Conservation (phyloP, 2,113 vertebrate species). For the Sakesphorus luctuosus region DNA sequence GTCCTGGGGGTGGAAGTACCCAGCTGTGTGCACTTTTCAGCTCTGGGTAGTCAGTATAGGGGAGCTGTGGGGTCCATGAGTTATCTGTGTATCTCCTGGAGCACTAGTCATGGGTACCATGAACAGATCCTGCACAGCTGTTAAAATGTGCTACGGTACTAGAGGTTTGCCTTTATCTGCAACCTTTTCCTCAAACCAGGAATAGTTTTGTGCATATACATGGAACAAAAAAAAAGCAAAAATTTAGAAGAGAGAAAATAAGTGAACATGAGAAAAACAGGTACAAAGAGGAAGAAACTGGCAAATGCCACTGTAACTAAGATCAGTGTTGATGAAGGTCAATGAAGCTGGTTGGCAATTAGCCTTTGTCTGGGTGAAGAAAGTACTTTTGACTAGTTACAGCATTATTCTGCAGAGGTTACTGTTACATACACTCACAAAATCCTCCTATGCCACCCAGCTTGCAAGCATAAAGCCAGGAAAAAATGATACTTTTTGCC, state of each 20-base stretch:
- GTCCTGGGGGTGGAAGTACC: background rate
- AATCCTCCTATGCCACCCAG: slow-evolving; percentile 62
- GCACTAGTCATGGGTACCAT: accelerated
- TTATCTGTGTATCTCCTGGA: background rate
- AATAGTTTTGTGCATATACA: background rate
- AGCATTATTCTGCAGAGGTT: slow-evolving; percentile 34
- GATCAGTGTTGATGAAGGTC: slow-evolving; percentile 2
- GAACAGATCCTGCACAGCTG: background rate
- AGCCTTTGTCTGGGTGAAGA: slow-evolving; percentile 16
- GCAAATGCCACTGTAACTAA: background rate
- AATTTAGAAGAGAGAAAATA: background rate
- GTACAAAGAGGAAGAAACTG: background rate
- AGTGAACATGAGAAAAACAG: background rate
- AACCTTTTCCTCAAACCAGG: background rate
- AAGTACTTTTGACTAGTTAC: slow-evolving; percentile 27
- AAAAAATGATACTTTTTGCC: slow-evolving; percentile 62
- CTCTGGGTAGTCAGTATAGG: background rate
- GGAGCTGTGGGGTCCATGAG: background rate
- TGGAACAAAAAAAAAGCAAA: background rate
- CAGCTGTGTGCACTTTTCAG: background rate
- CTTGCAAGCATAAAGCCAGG: slow-evolving; percentile 59
- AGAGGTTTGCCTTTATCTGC: background rate
- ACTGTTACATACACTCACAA: background rate
- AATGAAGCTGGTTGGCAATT: slow-evolving; percentile 16
- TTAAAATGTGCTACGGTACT: background rate